Conservation (phyloP, 2,888 invertebrate genomes). For the Zygothrica quintamaculata region DNA sequence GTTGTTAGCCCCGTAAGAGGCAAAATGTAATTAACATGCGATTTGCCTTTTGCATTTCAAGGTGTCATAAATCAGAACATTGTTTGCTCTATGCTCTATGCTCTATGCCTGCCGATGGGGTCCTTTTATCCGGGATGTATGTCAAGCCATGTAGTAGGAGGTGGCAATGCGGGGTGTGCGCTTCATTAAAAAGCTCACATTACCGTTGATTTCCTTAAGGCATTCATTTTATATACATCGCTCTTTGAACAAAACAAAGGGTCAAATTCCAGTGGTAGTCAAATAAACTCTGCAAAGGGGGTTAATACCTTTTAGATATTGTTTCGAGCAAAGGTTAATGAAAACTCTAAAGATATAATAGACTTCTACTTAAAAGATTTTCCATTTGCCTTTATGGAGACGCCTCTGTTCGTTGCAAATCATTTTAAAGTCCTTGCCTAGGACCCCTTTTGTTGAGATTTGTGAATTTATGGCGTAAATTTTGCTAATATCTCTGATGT, state of each 20-base stretch:
- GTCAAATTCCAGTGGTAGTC: constrained; percentile 10
- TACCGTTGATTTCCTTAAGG: constrained; percentile 71
- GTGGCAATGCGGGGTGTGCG: constrained; percentile 3
- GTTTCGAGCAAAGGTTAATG: too few species aligned
- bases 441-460: constrained; percentile 6
- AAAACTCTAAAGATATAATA: too few species aligned
- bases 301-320: too few species aligned
- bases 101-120: constrained; percentile 28
- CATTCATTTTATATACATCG: constrained; percentile 58
- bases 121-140: constrained; percentile 12
- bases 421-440: not conserved
- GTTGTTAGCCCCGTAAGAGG: not conserved
- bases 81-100: too few species aligned
- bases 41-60: constrained; percentile 72
- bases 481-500: constrained; percentile 51
- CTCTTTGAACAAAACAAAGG: constrained; percentile 18
- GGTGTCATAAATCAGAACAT: constrained; percentile 74
- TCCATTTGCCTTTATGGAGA: not conserved
- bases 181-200: constrained; percentile 67
- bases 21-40: constrained; percentile 74
- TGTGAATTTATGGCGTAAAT: constrained; percentile 42
- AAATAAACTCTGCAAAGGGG: too few species aligned
- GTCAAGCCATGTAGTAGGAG: not conserved
- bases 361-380: too few species aligned
- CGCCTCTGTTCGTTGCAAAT: not conserved